Evolutionary conservation across 2,113 vertebrate species (phyloP), one percentile per base, ranked within the genome.

Genomic region (Lamprotornis superbus): DNA sequence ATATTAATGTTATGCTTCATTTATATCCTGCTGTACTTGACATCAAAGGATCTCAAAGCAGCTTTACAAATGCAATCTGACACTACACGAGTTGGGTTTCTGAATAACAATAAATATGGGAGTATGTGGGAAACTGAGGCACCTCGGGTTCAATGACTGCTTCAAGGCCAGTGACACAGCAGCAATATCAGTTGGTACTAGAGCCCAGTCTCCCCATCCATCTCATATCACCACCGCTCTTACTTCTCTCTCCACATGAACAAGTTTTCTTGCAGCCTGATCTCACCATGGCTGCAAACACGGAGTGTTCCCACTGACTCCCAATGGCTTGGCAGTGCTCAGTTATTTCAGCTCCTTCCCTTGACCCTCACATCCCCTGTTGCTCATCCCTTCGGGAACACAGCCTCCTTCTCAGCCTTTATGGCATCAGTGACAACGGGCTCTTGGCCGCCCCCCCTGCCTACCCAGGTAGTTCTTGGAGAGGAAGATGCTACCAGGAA

Each of bases 11-110:
- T 57, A 68, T 67, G 65, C 83, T 93, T 74, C 87, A 80, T 73
- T 80, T 89, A 81, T 50, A 84, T 70, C 93, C 21, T 86, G 61
- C 93, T 85, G 79, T 57, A 94, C 61, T 89, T 49, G 67, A 90
- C 94, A 87, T 91, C 80, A 94, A 94, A 95, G 81, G 89, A 74
- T 75, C 84, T 94, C 86, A 91, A 80, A 95, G 89, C 61, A 94
- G 88, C 96, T 96, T 94, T 87, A 89, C 60, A 95, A 95, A 87
- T 15, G 49, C 64, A 92, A 56, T 84, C 56, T 61, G 60, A 49
- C 2, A 1, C 42, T 56, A 90, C 39, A 47, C 1, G 19, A 70
- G 25, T 46, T 47, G 33, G 30, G 57, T n/a, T 88, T 87, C 64
- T 47, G 73, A 89, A 39, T 59, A 83, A 71, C 1, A 74, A 50